These are phyloP conservation scores for Lamproptera curius DNA, from an alignment of 2,888 invertebrate species.

Conservation along the genomic window DNA sequence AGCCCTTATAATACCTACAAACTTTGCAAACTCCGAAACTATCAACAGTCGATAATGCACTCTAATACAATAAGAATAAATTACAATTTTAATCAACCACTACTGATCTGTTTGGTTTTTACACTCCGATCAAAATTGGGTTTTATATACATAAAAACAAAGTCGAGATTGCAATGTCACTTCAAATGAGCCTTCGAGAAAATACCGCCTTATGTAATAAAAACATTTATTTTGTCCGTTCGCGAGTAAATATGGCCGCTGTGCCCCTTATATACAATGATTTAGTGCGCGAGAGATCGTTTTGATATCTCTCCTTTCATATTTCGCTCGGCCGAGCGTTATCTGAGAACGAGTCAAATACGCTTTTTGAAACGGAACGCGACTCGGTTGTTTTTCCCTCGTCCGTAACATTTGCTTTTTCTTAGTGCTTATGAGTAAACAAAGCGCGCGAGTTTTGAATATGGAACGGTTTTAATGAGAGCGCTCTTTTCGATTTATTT, in stretches of 20 bases:
- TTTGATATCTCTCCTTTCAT: slow-evolving; percentile 73
- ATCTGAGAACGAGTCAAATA: slow-evolving; percentile 64
- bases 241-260: slow-evolving; percentile 71
- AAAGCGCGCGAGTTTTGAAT: slow-evolving; percentile 10
- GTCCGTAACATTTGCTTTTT: slow-evolving; percentile 33
- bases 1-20: slow-evolving; percentile 67
- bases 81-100: slow-evolving; percentile 32
- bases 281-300: slow-evolving; percentile 75
- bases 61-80: slow-evolving; percentile 30
- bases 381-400: slow-evolving; percentile 35
- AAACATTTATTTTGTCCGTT: slow-evolving; percentile 77
- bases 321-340: slow-evolving; percentile 68
- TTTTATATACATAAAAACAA: slow-evolving; percentile 33
- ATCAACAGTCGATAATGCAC: slow-evolving; percentile 36
- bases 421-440: slow-evolving; percentile 36
- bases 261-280: slow-evolving; percentile 74
- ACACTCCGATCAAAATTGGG: slow-evolving; percentile 34
- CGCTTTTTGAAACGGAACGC: slow-evolving; percentile 49
- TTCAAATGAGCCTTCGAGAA: slow-evolving; percentile 65
- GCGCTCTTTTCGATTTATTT: not conserved
- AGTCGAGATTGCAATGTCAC: slow-evolving; percentile 32
- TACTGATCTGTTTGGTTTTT: slow-evolving; percentile 27
- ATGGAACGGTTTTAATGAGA: slow-evolving; percentile 10
- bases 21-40: slow-evolving; percentile 42
- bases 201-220: slow-evolving; percentile 76